Base-by-base conservation (phyloP, 2,888 invertebrate species). In the Plagodis dolabraria region DNA sequence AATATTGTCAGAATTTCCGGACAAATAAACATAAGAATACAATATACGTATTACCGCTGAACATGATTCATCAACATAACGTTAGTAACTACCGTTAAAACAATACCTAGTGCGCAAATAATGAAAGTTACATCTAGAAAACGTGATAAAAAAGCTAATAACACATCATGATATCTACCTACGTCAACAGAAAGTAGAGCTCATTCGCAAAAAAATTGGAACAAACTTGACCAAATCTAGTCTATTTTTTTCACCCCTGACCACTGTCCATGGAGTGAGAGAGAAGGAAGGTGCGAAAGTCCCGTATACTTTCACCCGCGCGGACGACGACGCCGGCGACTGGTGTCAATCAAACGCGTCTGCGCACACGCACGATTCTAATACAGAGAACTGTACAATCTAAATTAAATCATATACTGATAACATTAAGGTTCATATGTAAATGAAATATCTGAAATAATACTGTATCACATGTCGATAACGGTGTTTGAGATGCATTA, bases 221-320 rank as follows among this genome's bases (percentile, higher is more conserved):
- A 42, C 71, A 63, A 43, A 59, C 56, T 51, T 62, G 64, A 59
- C 56, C 56, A 60, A 54, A 61, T 61, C 50, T 67, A 61, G 44
- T 63, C 35, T 53, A 52, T 42, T 54, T 57, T 62, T 59, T 66
- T 76, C 70, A 72, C 71, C 75, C 68, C 67, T 49, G 60, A 61
- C 54, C 60, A 57, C 35, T 53, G 60, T 58, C 57, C 44, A 58
- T 59, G 5, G 63, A 68, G 61, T 59, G 69, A 64, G 57, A 57
- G 64, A 67, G 54, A 70, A 59, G 61, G 54, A 53, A 40, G 40
- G 33, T 57, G 62, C 68, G 70, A 77, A 78, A 79, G 80, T 77
- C 75, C 79, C 82, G 82, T 80, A 75, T 70, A 80, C 82, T 82
- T 82, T 81, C 82, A 78, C 80, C 76, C 61, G 72, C 65, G 61